A percentile compares a stretch with the other conserved stretches of the same genome.
phyloP scores from a whole-genome alignment of 2,888 invertebrate genomes.

The Pomacea canaliculata region DNA sequence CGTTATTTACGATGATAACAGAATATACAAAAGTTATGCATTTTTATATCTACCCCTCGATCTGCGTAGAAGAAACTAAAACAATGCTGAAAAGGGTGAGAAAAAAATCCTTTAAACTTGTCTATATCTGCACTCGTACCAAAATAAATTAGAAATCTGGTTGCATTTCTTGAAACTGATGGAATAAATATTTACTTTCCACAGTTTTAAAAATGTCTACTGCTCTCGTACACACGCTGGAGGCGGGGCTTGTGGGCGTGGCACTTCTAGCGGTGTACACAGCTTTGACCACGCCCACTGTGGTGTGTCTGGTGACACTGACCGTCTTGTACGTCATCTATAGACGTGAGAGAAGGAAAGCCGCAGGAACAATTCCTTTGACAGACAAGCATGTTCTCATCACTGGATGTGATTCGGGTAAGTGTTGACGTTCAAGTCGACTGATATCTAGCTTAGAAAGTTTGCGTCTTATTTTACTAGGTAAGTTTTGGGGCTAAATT shows the following conservation, averaged over 20 bases:
- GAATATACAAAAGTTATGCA: no score
- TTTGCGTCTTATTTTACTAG: no score
- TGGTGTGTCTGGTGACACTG: background rate
- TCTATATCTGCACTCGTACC: no score
- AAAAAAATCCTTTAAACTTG: no score
- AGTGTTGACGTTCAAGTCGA: background rate
- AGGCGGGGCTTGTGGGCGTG: background rate
- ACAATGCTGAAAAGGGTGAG: no score
- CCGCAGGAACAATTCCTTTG: background rate
- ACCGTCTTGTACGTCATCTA: background rate
- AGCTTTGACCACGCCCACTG: background rate
- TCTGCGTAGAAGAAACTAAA: no score
- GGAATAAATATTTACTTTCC: background rate
- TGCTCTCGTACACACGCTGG: background rate
- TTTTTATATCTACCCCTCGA: no score
- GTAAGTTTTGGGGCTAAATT: no score
- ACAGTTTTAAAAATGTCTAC: background rate
- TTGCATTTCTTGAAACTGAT: no score
- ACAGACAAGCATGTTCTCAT: slow-evolving; percentile 21
- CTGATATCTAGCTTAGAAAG: no score
- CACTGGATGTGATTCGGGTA: slow-evolving; percentile 31
- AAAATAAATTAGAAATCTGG: no score
- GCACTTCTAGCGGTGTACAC: background rate
- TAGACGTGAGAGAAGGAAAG: background rate
- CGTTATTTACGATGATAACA: no score